A percentile compares a stretch with the other conserved stretches of the same genome.
Conservation (phyloP, 2,888 invertebrate species). For the Apotomis turbidana region DNA sequence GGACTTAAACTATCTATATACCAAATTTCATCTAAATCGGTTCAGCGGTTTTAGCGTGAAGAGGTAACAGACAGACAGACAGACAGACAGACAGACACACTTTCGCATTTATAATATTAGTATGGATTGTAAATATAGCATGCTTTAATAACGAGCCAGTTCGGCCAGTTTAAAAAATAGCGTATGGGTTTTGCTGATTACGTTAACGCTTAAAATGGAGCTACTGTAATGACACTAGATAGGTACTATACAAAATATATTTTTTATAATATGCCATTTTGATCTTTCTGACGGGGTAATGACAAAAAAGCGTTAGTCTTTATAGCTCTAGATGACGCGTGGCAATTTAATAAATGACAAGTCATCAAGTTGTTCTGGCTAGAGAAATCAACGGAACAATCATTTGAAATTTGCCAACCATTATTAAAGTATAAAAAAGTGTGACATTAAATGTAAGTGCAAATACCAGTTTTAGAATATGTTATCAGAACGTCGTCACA, state of each 20-base stretch:
- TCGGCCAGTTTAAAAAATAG: not conserved
- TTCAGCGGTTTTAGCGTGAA: too few relatives aligned
- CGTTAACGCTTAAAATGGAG: not conserved
- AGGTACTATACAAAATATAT: not conserved
- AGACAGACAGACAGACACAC: too few relatives aligned
- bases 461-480: conserved; percentile 2
- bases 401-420: conserved; percentile 45
- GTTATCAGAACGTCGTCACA: not conserved
- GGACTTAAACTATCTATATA: too few relatives aligned
- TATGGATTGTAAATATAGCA: too few relatives aligned
- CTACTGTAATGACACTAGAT: not conserved
- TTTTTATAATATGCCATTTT: conserved; percentile 27
- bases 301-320: conserved; percentile 21
- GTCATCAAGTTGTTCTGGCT: conserved; percentile 41
- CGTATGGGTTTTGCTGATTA: not conserved
- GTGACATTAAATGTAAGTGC: conserved; percentile 18
- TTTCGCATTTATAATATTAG: too few relatives aligned
- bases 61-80: too few relatives aligned
- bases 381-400: conserved; percentile 32
- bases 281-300: not conserved
- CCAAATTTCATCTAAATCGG: too few relatives aligned
- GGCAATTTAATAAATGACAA: conserved; percentile 34
- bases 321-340: conserved; percentile 27
- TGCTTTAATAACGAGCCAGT: too few relatives aligned
- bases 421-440: conserved; percentile 16